Evolutionary conservation across 2,113 vertebrate species (phyloP).

Genomic region (Brachyhypopomus occidentalis): DNA sequence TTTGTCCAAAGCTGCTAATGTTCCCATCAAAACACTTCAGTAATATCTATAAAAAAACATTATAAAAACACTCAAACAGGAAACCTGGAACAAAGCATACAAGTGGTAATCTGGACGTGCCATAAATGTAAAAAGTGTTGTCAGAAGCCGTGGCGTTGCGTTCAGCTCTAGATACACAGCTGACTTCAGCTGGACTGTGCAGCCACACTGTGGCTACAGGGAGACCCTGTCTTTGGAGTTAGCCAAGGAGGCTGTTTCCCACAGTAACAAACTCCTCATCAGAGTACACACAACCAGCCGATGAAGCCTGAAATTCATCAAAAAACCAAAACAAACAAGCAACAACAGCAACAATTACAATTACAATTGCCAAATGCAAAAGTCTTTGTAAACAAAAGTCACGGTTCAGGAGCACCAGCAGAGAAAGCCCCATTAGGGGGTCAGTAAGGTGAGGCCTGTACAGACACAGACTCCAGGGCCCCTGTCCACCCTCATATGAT

Average conservation of each 20-base stretch:
- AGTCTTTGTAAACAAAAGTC: slow-evolving; percentile 73
- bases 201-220: slow-evolving; percentile 53
- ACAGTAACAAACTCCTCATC: slow-evolving; percentile 1
- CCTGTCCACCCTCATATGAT: slow-evolving; percentile 44
- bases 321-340: slow-evolving; percentile 45
- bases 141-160: too few species aligned
- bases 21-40: slow-evolving; percentile 35
- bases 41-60: background rate
- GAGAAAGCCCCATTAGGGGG: slow-evolving; percentile 39
- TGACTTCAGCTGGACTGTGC: slow-evolving; percentile 26
- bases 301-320: slow-evolving; percentile 46
- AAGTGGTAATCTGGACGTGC: background rate
- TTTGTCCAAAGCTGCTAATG: slow-evolving; percentile 20
- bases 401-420: slow-evolving; percentile 37
- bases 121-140: background rate
- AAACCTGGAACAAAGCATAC: too few species aligned
- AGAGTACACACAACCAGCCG: slow-evolving; percentile 32
- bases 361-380: slow-evolving; percentile 62
- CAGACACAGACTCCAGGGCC: slow-evolving; percentile 23
- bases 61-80: background rate
- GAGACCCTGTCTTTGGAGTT: slow-evolving; percentile 33
- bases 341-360: slow-evolving; percentile 54
- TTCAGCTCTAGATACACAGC: background rate
- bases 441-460: slow-evolving; percentile 39
- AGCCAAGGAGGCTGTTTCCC: slow-evolving; percentile 1